Evolutionary conservation across 2,888 invertebrate species (phyloP).

Genomic region (Trileptium ribeirensis): DNA sequence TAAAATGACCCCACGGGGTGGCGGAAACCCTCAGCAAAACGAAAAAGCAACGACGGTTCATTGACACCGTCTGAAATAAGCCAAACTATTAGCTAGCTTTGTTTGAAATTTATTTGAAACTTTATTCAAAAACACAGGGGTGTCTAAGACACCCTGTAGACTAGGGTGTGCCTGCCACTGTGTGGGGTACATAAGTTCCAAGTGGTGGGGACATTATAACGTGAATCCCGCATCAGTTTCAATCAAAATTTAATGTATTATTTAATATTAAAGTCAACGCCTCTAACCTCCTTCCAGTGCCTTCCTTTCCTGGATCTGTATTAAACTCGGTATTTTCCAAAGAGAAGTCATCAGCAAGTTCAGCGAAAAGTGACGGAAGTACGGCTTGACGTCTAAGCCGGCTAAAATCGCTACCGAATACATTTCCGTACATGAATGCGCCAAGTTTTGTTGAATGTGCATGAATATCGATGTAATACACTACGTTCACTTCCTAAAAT

Average conservation of each 20-base stretch:
- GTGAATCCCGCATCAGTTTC: too few relatives aligned
- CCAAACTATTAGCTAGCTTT: too few relatives aligned
- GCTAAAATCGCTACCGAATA: constrained; percentile 40
- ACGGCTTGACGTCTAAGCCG: constrained; percentile 83
- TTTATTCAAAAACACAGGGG: too few relatives aligned
- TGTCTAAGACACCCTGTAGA: too few relatives aligned
- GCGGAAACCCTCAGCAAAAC: too few relatives aligned
- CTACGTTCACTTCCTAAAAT: constrained; percentile 65
- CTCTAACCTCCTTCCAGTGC: constrained; percentile 75
- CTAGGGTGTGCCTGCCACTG: too few relatives aligned
- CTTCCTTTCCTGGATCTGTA: constrained; percentile 73
- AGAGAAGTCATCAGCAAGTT: constrained; percentile 80
- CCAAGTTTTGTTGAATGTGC: constrained; percentile 85
- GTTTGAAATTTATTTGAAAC: too few relatives aligned
- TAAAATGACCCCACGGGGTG: too few relatives aligned
- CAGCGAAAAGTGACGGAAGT: constrained; percentile 80
- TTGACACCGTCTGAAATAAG: too few relatives aligned
- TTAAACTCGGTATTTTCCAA: constrained; percentile 81
- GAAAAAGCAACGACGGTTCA: too few relatives aligned
- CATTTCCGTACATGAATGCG: constrained; percentile 85
- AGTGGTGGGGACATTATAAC: too few relatives aligned
- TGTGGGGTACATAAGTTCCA: too few relatives aligned
- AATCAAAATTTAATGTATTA: background rate
- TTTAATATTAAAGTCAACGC: background rate
- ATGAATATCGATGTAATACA: constrained; percentile 89